Base-by-base conservation (phyloP, 1,140 invertebrate species). In the Drosophila hydei region DNA sequence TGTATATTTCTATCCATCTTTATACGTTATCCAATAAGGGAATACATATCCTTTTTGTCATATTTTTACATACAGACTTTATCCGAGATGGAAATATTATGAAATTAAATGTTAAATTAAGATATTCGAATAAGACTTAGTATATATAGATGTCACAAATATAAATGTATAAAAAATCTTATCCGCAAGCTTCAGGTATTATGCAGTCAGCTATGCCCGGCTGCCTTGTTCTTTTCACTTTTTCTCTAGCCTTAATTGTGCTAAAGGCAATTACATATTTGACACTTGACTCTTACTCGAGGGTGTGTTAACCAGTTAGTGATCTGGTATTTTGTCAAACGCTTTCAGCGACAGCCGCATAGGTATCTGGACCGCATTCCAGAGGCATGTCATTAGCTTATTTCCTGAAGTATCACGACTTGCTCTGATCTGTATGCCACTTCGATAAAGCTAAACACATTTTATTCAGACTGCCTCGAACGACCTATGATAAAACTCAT, bases 301-400 rank as follows among this genome's bases (percentile, higher is more conserved):
- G 70, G 62, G 70, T 68, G 70, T 72, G 62, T 55, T 56, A 40
- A 12, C 47, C 47, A 54, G 19, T 60, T 60, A 9, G 27, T 19
- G 16, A 8, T 40, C 50, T 14, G 30, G 59, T 56, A 33, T 65
- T 58, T 59, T 72, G 69, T 67, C 69, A 67, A 71, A 56, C 14
- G 62, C 69, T 67, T 59, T 59, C 54, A 70, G 48, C 50, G 48
- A 48, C 60, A 5, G 33, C 3, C 18, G 4, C 12, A 38, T 21
- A n/a, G 19, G 19, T 61, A 33, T 67, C 47, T 65, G 16, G 54
- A 59, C 69, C 52, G 42, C 69, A 72, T 72, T 72, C 69, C 62
- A 58, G 21, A 25, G 52, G 11, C 61, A 43, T 38, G 18, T 47
- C 42, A 16, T 12, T 50, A 61, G 5, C 30, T 18, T 7, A 33